A percentile compares a stretch with the other conserved stretches of the same genome.
Evolutionary conservation across 2,797 vertebrate genomes (phyloP).

Genomic region (Meda fulgida): DNA sequence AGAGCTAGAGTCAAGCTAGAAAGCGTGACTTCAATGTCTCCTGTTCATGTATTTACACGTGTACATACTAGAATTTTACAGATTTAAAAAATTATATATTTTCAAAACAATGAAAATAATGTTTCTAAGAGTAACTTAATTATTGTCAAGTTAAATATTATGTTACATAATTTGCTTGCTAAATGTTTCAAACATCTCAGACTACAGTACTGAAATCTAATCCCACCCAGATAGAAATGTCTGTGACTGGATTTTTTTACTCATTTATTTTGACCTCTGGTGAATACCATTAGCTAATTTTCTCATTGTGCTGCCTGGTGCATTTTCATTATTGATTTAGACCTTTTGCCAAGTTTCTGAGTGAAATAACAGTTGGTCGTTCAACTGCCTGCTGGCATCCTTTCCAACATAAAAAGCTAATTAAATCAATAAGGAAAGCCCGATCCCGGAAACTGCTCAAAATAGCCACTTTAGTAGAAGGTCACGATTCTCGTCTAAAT

Average conservation of each 20-base stretch:
- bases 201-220: background rate
- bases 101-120: background rate
- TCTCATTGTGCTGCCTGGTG: background rate
- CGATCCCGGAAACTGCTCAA: background rate
- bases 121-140: background rate
- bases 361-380: slow-evolving; percentile 21
- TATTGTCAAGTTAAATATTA: background rate
- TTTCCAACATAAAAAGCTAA: slow-evolving; percentile 22
- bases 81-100: background rate
- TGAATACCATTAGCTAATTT: slow-evolving; percentile 12
- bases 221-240: background rate
- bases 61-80: background rate
- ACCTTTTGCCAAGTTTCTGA: slow-evolving; percentile 40
- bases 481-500: background rate
- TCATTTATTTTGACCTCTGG: slow-evolving; percentile 36
- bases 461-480: slow-evolving; percentile 3
- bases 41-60: background rate
- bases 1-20: no score
- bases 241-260: background rate
- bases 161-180: background rate
- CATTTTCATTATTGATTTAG: slow-evolving; percentile 37
- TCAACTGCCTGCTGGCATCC: slow-evolving; percentile 34
- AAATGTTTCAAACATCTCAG: background rate
- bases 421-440: slow-evolving; percentile 33
- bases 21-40: background rate